Percentiles rank a stretch among this genome's conserved stretches.
Evolutionary conservation across 2,797 vertebrate species (phyloP).

Genomic region (Rhinella marina): DNA sequence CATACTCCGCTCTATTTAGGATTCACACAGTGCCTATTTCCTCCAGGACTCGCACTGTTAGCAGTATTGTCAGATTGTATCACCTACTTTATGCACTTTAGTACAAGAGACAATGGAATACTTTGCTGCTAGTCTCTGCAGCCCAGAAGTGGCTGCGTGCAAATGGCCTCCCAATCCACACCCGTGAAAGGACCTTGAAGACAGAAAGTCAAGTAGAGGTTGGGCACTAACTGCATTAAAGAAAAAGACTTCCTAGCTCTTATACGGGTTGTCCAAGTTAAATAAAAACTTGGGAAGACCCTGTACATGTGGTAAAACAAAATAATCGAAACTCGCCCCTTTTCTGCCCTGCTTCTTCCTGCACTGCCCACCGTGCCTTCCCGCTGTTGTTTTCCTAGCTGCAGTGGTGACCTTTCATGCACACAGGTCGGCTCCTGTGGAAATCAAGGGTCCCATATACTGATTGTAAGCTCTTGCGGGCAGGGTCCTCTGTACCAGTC

Average conservation of each 20-base stretch:
- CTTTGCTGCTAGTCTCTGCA: slow-evolving; percentile 19
- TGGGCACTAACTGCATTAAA: neutral
- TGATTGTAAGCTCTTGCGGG: no score
- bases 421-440: no score
- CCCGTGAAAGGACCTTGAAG: slow-evolving; percentile 25
- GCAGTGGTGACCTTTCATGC: no score
- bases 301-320: no score
- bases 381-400: no score
- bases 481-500: no score
- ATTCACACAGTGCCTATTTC: slow-evolving; percentile 31
- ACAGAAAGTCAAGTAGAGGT: slow-evolving; percentile 23
- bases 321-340: no score
- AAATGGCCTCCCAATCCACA: slow-evolving; percentile 32
- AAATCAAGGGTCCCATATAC: no score
- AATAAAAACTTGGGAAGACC: no score
- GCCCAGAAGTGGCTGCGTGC: slow-evolving; percentile 36
- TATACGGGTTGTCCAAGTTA: no score
- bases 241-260: neutral
- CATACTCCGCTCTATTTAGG: neutral
- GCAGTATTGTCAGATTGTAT: slow-evolving; percentile 25
- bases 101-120: slow-evolving; percentile 29
- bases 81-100: slow-evolving; percentile 27
- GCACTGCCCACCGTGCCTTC: no score
- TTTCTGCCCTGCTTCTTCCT: no score
- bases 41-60: slow-evolving; percentile 5